A percentile compares a stretch with the other conserved stretches of the same genome.
Conservation (phyloP, 2,888 invertebrate genomes). For the Hesperia comma region DNA sequence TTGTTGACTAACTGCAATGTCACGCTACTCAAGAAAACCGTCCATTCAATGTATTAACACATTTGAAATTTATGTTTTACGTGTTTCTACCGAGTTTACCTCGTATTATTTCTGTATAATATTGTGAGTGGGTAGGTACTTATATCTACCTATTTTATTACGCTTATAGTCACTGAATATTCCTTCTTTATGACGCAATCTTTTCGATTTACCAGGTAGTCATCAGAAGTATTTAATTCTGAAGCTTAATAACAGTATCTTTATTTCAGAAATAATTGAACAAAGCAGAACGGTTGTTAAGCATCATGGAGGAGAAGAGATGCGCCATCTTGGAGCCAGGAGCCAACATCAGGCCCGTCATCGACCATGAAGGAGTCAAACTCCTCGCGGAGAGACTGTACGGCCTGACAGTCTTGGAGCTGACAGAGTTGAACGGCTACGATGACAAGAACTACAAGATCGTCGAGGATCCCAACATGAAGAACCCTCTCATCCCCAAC, state of each 20-base stretch:
- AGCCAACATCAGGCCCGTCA: slow-evolving; percentile 81
- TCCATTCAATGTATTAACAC: too few species aligned
- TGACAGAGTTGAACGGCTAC: slow-evolving; percentile 88
- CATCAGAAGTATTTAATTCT: too few species aligned
- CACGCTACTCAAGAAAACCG: too few species aligned
- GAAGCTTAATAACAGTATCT: neutral
- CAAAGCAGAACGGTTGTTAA: neutral
- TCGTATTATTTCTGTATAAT: too few species aligned
- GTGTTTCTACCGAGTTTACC: too few species aligned
- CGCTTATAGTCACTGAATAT: too few species aligned
- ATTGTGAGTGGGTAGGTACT: too few species aligned
- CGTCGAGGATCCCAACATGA: slow-evolving; percentile 81
- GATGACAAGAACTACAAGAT: slow-evolving; percentile 91
- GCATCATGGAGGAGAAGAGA: slow-evolving; percentile 34
- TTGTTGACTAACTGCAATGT: too few species aligned
- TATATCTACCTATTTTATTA: too few species aligned
- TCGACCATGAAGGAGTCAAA: slow-evolving; percentile 79
- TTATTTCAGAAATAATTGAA: neutral
- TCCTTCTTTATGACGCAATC: too few species aligned
- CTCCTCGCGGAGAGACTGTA: slow-evolving; percentile 84
- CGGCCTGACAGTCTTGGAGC: slow-evolving; percentile 83
- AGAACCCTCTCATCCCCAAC: slow-evolving; percentile 84
- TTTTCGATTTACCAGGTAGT: too few species aligned
- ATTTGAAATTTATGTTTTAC: too few species aligned
- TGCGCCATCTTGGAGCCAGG: slow-evolving; percentile 75